phyloP scores from a whole-genome alignment of 2,113 vertebrate species.

The Ailurus styani region DNA sequence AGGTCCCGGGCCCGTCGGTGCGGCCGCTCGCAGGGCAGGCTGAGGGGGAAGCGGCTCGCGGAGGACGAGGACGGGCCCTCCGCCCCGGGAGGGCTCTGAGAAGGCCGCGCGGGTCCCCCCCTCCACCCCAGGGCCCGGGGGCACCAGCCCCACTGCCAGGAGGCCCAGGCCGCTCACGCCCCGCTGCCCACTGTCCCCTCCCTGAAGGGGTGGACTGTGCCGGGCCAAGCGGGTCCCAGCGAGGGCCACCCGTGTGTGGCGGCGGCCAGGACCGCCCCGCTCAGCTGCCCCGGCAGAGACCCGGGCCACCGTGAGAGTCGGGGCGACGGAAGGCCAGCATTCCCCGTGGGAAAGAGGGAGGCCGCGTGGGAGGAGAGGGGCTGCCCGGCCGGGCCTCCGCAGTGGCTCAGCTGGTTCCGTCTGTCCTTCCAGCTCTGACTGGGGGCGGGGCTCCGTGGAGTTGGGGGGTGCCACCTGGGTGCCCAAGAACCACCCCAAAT shows the following conservation, averaged over 20 bases:
- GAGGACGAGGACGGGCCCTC: background rate
- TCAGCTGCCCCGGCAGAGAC: background rate
- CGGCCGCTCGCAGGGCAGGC: background rate
- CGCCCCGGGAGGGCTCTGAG: background rate
- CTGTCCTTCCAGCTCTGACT: background rate
- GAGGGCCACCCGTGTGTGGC: accelerated
- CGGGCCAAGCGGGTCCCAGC: background rate
- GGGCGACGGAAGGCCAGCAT: background rate
- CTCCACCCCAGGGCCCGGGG: background rate
- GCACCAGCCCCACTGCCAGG: background rate
- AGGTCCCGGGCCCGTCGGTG: accelerated
- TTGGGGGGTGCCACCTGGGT: background rate
- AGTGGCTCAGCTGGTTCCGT: no score
- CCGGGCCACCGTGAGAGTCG: accelerated
- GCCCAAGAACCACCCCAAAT: background rate
- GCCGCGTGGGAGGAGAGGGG: accelerated
- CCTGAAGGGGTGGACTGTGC: background rate
- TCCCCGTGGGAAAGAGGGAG: background rate
- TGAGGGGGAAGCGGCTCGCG: no score
- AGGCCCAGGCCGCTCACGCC: background rate
- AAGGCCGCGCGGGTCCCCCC: background rate
- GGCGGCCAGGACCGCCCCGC: background rate
- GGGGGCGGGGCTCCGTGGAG: background rate
- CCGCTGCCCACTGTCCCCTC: background rate
- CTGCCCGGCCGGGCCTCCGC: no score